Evolutionary conservation across 37 sponge, comb jelly and placozoan species (phyloP).

Genomic region (Amphimedon queenslandica): DNA sequence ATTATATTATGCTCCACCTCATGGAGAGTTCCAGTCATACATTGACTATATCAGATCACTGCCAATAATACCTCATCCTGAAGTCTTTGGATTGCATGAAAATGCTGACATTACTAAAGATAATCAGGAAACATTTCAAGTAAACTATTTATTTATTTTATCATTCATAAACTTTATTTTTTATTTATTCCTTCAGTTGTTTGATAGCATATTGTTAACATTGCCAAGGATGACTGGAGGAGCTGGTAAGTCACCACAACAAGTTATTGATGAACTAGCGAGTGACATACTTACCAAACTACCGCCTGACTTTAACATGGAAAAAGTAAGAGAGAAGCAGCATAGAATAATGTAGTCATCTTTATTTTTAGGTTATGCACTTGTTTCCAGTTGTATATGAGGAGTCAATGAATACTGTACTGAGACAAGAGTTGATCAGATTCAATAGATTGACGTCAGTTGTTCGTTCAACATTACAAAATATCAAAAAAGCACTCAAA

Average conservation of each 20-base stretch:
- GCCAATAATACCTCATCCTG: conserved; percentile 94
- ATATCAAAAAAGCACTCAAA: conserved; percentile 96
- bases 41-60: conserved; percentile 87
- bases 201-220: conserved; percentile 89
- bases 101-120: conserved; percentile 99
- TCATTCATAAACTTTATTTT: not conserved
- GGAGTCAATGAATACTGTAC: conserved; percentile 98
- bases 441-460: conserved; percentile 93
- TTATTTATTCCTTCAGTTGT: conserved; percentile 44
- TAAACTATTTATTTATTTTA: not conserved
- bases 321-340: conserved; percentile 59
- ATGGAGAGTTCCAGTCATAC: conserved; percentile 86
- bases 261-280: conserved; percentile 91
- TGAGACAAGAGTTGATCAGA: conserved; percentile 95
- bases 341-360: too few relatives aligned
- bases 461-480: conserved; percentile 77
- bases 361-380: conserved; percentile 68
- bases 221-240: conserved; percentile 90
- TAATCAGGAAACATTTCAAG: conserved; percentile 88
- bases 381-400: conserved; percentile 87
- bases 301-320: conserved; percentile 89
- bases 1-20: conserved; percentile 78
- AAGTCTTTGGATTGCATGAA: conserved; percentile 97
- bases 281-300: conserved; percentile 94
- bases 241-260: conserved; percentile 88